Evolutionary conservation across 1,140 invertebrate genomes (phyloP).

Genomic region (Hycleus phaleratus): DNA sequence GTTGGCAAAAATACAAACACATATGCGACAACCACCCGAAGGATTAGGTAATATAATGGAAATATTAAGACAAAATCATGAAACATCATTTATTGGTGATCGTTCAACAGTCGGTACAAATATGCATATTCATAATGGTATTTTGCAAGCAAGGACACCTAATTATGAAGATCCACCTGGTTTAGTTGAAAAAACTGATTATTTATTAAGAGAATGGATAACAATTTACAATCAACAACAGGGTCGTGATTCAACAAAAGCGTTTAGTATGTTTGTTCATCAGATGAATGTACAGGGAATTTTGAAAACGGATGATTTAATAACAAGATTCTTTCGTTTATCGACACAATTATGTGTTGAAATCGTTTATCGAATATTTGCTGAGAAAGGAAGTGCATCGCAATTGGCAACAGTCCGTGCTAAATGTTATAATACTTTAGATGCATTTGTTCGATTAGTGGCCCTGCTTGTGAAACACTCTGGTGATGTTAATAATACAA

Average conservation of each 20-base stretch:
- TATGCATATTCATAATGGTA: conserved; percentile 88
- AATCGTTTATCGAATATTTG: conserved; percentile 75
- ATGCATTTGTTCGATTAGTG: conserved; percentile 91
- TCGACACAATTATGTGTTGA: conserved; percentile 97
- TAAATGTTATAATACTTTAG: conserved; percentile 93
- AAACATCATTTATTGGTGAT: conserved; percentile 59
- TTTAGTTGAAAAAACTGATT: conserved; percentile 92
- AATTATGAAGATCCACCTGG: conserved; percentile 92
- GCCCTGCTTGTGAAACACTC: conserved; percentile 94
- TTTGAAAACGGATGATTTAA: conserved; percentile 93
- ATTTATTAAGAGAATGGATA: conserved; percentile 91
- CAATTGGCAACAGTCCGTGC: conserved; percentile 56
- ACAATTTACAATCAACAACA: conserved; percentile 72
- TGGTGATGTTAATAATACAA: conserved; percentile 78
- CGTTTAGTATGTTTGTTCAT: conserved; percentile 91
- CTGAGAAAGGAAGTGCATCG: conserved; percentile 38
- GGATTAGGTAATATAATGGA: conserved; percentile 71
- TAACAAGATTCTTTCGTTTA: conserved; percentile 93
- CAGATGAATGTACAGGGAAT: conserved; percentile 96
- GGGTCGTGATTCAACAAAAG: conserved; percentile 81
- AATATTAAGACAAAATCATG: conserved; percentile 62
- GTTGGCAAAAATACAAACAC: conserved; percentile 62
- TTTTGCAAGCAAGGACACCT: conserved; percentile 73
- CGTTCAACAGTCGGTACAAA: conserved; percentile 66
- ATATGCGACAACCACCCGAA: conserved; percentile 71